These are phyloP conservation scores for Aulostomus chinensis DNA, from an alignment of 2,797 vertebrate genomes.

Conservation along the genomic window DNA sequence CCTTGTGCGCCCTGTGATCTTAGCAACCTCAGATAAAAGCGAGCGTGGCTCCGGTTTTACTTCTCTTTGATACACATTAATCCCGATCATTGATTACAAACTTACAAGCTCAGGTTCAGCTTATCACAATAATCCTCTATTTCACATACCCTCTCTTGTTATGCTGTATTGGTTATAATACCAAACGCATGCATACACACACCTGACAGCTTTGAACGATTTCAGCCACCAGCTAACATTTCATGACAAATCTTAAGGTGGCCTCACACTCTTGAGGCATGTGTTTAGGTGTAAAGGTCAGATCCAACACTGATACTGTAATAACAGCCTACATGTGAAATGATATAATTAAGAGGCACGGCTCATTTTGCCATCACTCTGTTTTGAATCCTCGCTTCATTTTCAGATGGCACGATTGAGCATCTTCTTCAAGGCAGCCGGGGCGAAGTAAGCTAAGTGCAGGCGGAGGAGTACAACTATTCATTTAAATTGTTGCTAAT, in stretches of 20 bases:
- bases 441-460: constrained; percentile 41
- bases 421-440: constrained; percentile 33
- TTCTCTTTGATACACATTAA: constrained; percentile 81
- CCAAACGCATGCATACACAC: no score
- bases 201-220: no score
- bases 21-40: constrained; percentile 76
- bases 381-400: no score
- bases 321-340: no score
- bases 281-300: no score
- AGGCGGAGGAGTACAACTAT: constrained; percentile 61
- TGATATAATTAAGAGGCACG: no score
- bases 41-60: constrained; percentile 61
- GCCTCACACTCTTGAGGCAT: no score
- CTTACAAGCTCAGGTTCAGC: constrained; percentile 76
- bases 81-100: constrained; percentile 84
- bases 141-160: constrained; percentile 34
- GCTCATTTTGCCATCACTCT: no score
- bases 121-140: constrained; percentile 74
- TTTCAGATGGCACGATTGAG: no score
- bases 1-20: constrained; percentile 70
- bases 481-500: constrained; percentile 76
- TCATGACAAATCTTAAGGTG: no score
- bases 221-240: no score
- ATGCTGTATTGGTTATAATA: constrained; percentile 31
- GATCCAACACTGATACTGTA: no score